phyloP scores from a whole-genome alignment of 2,797 vertebrate genomes.

The Holocentrus rufus region DNA sequence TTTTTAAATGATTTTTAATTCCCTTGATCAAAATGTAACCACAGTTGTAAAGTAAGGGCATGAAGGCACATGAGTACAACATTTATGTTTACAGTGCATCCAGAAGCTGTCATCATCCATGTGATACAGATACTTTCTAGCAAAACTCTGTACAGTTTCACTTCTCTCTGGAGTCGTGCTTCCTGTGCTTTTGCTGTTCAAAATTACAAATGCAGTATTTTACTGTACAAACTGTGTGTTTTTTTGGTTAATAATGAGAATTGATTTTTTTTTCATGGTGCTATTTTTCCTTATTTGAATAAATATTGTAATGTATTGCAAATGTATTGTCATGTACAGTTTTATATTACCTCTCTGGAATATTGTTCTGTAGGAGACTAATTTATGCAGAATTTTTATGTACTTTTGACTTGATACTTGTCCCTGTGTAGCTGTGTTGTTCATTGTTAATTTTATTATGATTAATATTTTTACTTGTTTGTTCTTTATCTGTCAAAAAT shows the following conservation, averaged over 20 bases:
- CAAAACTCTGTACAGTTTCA: constrained; percentile 3
- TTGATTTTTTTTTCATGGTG: constrained; percentile 70
- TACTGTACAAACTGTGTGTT: constrained; percentile 63
- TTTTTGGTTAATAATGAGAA: constrained; percentile 58
- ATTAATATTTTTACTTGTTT: constrained; percentile 69
- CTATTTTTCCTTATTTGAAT: constrained; percentile 78
- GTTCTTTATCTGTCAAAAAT: constrained; percentile 65
- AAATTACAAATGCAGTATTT: constrained; percentile 65
- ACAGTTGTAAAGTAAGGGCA: constrained; percentile 55
- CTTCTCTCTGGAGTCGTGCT: constrained; percentile 31
- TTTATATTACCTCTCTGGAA: constrained; percentile 82
- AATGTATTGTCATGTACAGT: constrained; percentile 84
- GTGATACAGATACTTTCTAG: constrained; percentile 11
- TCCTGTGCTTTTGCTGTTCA: constrained; percentile 62
- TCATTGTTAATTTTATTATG: constrained; percentile 75
- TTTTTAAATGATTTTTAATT: constrained; percentile 30
- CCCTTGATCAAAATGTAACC: constrained; percentile 53
- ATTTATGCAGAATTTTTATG: constrained; percentile 81
- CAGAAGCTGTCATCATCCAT: constrained; percentile 24
- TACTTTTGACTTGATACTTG: constrained; percentile 75
- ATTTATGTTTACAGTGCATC: constrained; percentile 24
- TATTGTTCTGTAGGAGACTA: constrained; percentile 77
- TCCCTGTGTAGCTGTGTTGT: constrained; percentile 75
- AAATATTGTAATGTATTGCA: constrained; percentile 82
- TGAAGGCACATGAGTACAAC: constrained; percentile 56